These are phyloP conservation scores for Tetramorium alpestre DNA, from an alignment of 1,140 invertebrate species.

Conservation along the genomic window DNA sequence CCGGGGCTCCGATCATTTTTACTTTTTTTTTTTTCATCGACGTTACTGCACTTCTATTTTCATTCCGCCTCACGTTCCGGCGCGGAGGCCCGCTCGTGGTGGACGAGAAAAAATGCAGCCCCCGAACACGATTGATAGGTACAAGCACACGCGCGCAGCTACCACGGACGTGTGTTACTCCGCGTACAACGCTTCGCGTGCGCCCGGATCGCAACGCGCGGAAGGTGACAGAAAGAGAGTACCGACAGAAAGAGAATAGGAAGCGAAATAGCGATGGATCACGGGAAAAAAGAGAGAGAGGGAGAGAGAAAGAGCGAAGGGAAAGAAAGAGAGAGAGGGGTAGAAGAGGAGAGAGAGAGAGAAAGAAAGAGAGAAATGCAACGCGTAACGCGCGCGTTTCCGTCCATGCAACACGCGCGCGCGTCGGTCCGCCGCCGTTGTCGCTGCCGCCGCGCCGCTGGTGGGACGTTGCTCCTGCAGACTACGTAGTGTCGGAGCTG, in stretches of 20 bases:
- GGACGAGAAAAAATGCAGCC: constrained; percentile 74
- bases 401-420: constrained; percentile 2
- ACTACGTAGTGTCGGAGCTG: constrained; percentile 69
- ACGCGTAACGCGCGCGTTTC: constrained; percentile 40
- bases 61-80: constrained; percentile 77
- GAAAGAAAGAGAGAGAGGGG: background rate
- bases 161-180: constrained; percentile 66
- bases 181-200: constrained; percentile 59
- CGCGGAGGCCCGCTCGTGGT: constrained; percentile 69
- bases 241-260: constrained; percentile 17
- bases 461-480: constrained; percentile 57
- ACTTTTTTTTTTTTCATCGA: constrained; percentile 54
- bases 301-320: background rate
- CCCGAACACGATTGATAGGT: constrained; percentile 76
- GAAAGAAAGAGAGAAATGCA: background rate
- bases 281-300: background rate
- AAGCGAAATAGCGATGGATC: constrained; percentile 55
- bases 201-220: constrained; percentile 43
- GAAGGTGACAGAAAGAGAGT: constrained; percentile 57
- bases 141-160: constrained; percentile 62
- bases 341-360: background rate
- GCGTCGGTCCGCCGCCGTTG: constrained; percentile 22
- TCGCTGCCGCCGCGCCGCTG: constrained; percentile 25
- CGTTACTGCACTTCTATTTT: constrained; percentile 76
- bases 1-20: constrained; percentile 78